Evolutionary conservation across 53 echinoderm and acorn worm genomes (phyloP), one percentile per base, ranked within the genome.

Genomic region (Patiria pectinifera): DNA sequence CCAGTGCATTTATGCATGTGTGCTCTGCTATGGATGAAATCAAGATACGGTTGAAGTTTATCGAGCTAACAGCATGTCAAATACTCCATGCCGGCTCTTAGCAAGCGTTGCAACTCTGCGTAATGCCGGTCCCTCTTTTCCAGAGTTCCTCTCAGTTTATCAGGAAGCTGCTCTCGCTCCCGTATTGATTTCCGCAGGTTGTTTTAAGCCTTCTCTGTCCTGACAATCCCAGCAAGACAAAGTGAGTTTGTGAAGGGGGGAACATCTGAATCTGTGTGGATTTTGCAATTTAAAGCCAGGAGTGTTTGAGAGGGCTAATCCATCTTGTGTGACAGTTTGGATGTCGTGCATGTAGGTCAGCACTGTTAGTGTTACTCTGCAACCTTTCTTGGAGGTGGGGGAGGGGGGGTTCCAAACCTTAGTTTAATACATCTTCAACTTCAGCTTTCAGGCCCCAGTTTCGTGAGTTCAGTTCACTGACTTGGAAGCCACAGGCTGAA

Each of bases 251-350:
- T 86, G 86, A 74, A 72, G 59, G 49, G 49, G 88, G 88, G 24
- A 58, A 61, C 6, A 74, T 77, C 62, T 13, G 45, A 88, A 62
- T 78, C 16, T 77, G 24, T 88, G 88, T 88, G 77, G 88, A 88
- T 88, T 87, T 78, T 88, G 88, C 88, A 88, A 88, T 88, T 78
- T 78, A 88, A 88, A 78, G 62, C 59, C 26, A 77, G 61, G 77
- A 88, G 60, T 59, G 78, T 78, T 61, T 59, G 88, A 88, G 88
- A 63, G 88, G 62, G 60, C 78, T 60, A 58, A 43, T 43, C 77
- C 62, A 76, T 45, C 77, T 60, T 78, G 61, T 77, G 61, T 76
- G 88, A 77, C 78, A 78, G 45, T 59, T 76, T 78, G 59, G 66
- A 76, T 76, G 76, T 66, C 25, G 25, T 8, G 4, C 76, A 12